A percentile compares a stretch with the other conserved stretches of the same genome.
Evolutionary conservation across 2,797 vertebrate genomes (phyloP).

Genomic region (Spea hammondii): DNA sequence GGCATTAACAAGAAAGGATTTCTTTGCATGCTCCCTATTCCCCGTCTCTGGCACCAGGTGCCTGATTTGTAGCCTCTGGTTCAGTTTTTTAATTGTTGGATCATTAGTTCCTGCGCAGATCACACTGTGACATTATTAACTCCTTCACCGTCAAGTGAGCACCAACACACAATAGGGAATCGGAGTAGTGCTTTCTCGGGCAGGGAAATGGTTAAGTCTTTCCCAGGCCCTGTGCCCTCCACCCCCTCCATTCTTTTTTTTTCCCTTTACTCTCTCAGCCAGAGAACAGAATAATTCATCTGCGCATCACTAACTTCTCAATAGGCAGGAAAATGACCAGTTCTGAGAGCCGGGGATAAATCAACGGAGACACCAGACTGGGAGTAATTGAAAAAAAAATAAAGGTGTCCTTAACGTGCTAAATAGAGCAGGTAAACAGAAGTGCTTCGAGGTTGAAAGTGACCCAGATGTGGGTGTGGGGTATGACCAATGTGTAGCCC

Average conservation of each 20-base stretch:
- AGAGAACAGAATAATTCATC: slow-evolving; percentile 50
- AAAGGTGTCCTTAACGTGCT: slow-evolving; percentile 50
- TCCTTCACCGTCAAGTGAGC: neutral
- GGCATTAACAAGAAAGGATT: slow-evolving; percentile 47
- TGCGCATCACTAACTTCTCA: slow-evolving; percentile 53
- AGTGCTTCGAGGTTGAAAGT: slow-evolving; percentile 20
- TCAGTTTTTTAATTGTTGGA: slow-evolving; percentile 41
- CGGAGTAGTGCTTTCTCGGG: neutral
- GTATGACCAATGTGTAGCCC: neutral
- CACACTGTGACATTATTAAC: slow-evolving; percentile 28
- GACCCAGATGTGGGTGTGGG: neutral
- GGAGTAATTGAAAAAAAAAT: slow-evolving; percentile 52
- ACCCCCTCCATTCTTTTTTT: slow-evolving; percentile 2
- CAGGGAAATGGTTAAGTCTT: slow-evolving; percentile 34
- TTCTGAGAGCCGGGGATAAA: slow-evolving; percentile 55
- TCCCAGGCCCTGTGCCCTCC: slow-evolving; percentile 49
- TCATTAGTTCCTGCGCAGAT: slow-evolving; percentile 42
- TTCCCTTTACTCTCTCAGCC: slow-evolving; percentile 48
- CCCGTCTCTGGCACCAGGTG: slow-evolving; percentile 40
- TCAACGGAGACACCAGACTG: slow-evolving; percentile 51
- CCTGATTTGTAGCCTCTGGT: slow-evolving; percentile 43
- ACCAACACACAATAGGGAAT: neutral
- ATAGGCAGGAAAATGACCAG: slow-evolving; percentile 56
- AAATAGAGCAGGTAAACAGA: slow-evolving; percentile 52
- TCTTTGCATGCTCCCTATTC: slow-evolving; percentile 24